A percentile compares a stretch with the other conserved stretches of the same genome.
Evolutionary conservation across 2,113 vertebrate species (phyloP).

Genomic region (Eurypyga helias): DNA sequence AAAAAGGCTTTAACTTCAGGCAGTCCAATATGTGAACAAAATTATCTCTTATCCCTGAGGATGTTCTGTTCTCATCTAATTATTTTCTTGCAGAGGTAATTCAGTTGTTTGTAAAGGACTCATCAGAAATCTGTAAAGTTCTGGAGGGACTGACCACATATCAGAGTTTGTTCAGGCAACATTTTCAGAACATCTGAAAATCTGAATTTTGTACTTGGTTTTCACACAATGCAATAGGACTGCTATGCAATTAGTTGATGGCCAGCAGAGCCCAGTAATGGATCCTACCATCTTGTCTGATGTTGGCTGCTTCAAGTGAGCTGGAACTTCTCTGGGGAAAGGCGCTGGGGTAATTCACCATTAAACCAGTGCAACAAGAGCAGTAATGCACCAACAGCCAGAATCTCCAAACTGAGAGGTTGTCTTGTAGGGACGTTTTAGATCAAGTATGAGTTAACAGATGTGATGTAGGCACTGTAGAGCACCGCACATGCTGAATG

Average conservation of each 20-base stretch:
- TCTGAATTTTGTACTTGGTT: neutral
- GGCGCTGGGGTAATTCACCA: neutral
- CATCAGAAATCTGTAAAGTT: neutral
- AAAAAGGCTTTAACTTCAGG: neutral
- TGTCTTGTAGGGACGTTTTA: neutral
- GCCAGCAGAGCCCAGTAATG: neutral
- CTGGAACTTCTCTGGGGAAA: neutral
- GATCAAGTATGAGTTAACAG: neutral
- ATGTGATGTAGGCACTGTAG: neutral
- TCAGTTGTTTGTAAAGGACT: neutral
- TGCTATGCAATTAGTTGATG: neutral
- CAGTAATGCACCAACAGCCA: neutral
- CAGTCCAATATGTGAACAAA: neutral
- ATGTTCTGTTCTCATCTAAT: neutral
- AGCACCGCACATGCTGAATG: neutral
- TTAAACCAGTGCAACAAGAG: neutral
- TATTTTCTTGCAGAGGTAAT: neutral
- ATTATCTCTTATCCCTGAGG: neutral
- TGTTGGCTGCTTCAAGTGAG: neutral
- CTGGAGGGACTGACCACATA: neutral
- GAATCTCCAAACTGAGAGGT: neutral
- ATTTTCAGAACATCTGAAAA: neutral
- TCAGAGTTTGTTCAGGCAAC: neutral
- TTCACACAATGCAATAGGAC: neutral
- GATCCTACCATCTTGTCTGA: neutral